Evolutionary conservation across 2,888 invertebrate genomes (phyloP).

Genomic region (Homarus gammarus): DNA sequence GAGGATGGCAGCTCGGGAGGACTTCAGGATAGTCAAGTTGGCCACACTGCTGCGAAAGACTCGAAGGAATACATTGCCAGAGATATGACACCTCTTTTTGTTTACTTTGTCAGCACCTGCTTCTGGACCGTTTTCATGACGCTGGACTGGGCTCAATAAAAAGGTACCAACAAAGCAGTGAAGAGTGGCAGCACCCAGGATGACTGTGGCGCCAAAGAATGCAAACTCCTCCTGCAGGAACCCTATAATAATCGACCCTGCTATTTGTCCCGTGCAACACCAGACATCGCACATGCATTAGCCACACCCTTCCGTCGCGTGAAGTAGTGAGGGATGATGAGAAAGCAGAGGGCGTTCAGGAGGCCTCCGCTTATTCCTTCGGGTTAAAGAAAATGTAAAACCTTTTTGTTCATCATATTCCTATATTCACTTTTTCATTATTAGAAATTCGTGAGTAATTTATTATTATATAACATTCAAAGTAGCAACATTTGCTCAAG

Average conservation of each 20-base stretch:
- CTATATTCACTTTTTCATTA: too few species aligned
- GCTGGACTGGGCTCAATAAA: not conserved
- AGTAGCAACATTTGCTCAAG: too few species aligned
- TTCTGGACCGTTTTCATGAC: too few species aligned
- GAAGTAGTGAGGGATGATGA: too few species aligned
- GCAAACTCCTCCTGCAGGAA: not conserved
- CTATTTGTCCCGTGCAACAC: not conserved
- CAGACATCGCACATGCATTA: not conserved
- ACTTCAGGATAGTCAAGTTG: not conserved
- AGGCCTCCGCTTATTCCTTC: not conserved
- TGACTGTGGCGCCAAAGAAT: not conserved
- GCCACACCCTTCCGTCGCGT: not conserved
- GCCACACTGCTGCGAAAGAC: too few species aligned
- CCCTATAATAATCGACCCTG: not conserved
- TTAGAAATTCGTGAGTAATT: too few species aligned
- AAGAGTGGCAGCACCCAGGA: not conserved
- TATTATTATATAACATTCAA: too few species aligned
- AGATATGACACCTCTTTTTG: too few species aligned
- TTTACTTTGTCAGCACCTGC: too few species aligned
- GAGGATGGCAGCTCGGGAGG: conserved; percentile 24
- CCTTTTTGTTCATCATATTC: too few species aligned
- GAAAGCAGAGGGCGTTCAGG: not conserved
- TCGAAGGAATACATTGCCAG: too few species aligned
- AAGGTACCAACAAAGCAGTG: not conserved
- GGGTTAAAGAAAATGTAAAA: too few species aligned